Evolutionary conservation across 2,797 vertebrate species (phyloP), one percentile per base, ranked within the genome.

Genomic region (Nannoperca obscura): DNA sequence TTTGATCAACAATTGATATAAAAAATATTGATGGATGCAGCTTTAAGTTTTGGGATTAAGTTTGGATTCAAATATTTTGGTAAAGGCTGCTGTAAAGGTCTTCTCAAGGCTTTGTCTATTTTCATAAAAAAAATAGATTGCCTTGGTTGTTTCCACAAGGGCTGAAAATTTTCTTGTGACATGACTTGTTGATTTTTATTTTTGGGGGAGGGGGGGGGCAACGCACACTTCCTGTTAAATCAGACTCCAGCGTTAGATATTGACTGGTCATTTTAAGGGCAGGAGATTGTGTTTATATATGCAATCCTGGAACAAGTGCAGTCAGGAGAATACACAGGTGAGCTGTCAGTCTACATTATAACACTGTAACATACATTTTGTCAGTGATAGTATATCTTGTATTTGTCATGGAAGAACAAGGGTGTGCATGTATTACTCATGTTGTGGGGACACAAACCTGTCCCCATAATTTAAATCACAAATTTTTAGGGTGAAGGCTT

Each of bases 291-390:
- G 17, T 59, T 46, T 6, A n/a, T 53, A 55, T 60, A 20, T 49
- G 55, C 38, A 40, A 13, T 12, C 9, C 6, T 72, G 50, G 22
- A 76, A 61, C 20, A 36, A 49, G 52, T 34, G 38, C 42, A 71
- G 63, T 17, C 15, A 15, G 34, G 53, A 40, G 44, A 30, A 70
- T 27, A 32, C 53, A 58, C 64, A 84, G 57, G 20, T 76, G 61
- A 82, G 42, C 32, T 81, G 71, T 78, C 61, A 47, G 5, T 54
- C 22, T 8, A 11, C 55, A 54, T 63, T 52, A 36, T 6, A 78
- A 47, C 63, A 38, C 50, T 42, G 54, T 10, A 61, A 70, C 66
- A 58, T 73, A 36, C 42, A 66, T 60, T 55, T 24, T 49, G 50
- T 63, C 36, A 47, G 60, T 46, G n/a, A 30, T 27, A 36, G 32